Conservation (phyloP, 2,113 vertebrate species). For the Elephantulus edwardii region DNA sequence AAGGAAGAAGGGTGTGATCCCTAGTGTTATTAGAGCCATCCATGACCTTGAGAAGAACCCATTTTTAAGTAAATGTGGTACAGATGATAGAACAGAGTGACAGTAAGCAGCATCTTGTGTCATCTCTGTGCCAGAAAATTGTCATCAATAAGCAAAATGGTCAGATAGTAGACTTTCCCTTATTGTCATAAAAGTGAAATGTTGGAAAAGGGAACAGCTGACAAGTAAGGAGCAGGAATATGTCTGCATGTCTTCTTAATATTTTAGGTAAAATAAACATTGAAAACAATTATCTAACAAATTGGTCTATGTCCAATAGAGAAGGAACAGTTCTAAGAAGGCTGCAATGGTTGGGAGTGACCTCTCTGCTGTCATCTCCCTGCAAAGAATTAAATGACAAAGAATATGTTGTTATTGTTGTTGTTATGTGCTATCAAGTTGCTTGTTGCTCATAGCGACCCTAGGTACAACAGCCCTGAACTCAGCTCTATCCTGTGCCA, state of each 20-base stretch:
- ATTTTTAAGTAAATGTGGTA: too few species aligned
- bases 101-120: not conserved
- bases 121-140: not conserved
- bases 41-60: not conserved
- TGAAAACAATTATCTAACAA: not conserved
- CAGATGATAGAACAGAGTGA: not conserved
- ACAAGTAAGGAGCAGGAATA: not conserved
- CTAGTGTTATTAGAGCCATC: not conserved
- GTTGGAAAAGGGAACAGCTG: too few species aligned
- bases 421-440: too few species aligned
- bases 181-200: too few species aligned
- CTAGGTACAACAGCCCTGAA: too few species aligned
- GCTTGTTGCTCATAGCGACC: too few species aligned
- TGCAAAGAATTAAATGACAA: not conserved
- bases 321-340: not conserved
- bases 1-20: not conserved
- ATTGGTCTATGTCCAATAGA: not conserved
- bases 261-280: slow-evolving; percentile 4
- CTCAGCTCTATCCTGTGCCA: too few species aligned
- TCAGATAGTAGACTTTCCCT: too few species aligned
- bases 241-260: not conserved
- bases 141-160: too few species aligned
- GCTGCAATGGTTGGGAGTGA: not conserved
- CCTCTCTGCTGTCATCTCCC: not conserved
- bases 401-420: slow-evolving; percentile 7